phyloP scores from a whole-genome alignment of 1,140 invertebrate species.

The Drosophila kikkawai region DNA sequence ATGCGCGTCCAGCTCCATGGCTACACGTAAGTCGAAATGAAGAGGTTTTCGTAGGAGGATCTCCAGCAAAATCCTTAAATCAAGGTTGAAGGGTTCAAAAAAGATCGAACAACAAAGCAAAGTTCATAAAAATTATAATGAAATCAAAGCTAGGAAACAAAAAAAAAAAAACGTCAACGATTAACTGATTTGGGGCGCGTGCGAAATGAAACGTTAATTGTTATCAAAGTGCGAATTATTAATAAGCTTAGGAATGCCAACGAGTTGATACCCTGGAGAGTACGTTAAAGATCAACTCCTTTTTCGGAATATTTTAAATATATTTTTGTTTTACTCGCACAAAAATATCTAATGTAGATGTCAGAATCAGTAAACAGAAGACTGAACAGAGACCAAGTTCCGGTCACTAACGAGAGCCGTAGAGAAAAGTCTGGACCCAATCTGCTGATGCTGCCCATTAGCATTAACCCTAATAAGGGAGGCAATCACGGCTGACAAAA shows the following conservation, averaged over 20 bases:
- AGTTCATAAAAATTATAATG: background rate
- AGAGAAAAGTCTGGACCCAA: constrained; percentile 5
- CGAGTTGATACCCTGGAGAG: background rate
- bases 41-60: too few species aligned
- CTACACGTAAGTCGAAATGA: constrained; percentile 59
- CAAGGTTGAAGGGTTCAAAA: background rate
- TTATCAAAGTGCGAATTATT: constrained; percentile 23
- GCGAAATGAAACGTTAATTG: constrained; percentile 54
- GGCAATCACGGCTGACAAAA: constrained; percentile 31
- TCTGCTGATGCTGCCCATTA: constrained; percentile 30
- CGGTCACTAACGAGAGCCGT: constrained; percentile 3
- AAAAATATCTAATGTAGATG: background rate
- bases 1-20: constrained; percentile 60
- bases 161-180: background rate
- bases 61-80: background rate
- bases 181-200: constrained; percentile 47
- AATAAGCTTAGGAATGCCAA: background rate
- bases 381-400: background rate
- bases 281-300: background rate
- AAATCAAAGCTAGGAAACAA: background rate
- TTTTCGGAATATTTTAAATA: background rate
- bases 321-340: background rate
- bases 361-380: background rate
- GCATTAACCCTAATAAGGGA: constrained; percentile 56
- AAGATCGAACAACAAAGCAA: background rate